Evolutionary conservation across 2,113 vertebrate genomes (phyloP), one percentile per base, ranked within the genome.

Genomic region (Polypterus senegalus): DNA sequence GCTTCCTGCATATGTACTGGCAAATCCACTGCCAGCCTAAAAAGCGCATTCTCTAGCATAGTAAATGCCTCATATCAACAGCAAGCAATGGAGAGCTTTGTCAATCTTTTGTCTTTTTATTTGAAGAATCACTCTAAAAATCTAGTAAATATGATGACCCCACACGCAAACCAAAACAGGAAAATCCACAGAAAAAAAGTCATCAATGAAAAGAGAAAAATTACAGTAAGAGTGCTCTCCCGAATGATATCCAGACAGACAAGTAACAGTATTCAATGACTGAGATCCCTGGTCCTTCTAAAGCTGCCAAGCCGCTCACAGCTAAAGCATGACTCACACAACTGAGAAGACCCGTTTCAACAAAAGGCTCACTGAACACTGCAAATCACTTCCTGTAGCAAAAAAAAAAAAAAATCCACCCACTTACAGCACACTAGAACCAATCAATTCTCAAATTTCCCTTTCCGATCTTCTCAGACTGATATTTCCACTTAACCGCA

Each of bases 301-400:
- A 75, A 80, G 88, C 88, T 89, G 91, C 87, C 89, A 89, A 87
- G 83, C 88, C 79, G 86, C 89, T 96, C 90, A 78, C 89, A 88
- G 90, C 89, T 85, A 82, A 88, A 91, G 92, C 92, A 94, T 97
- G 95, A 97, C 89, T 97, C 95, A 95, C 92, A 90, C 86, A 79
- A 91, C 87, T 87, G 90, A 93, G 86, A 89, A 94, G 92, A 94
- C 86, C 92, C 92, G 94, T 91, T 91, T 90, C 92, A 92, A 97
- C 92, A 97, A 97, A 93, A 97, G 94, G 88, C 91, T 93, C 90
- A 89, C 90, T 92, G 91, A 94, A 91, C 88, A 87, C 92, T 85
- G 90, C 91, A 93, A 94, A 96, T 91, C 93, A 95, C 92, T 97
- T 97, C 93, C 93, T 94, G 92, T 92, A 89, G 86, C 79, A 87